Evolutionary conservation across 2,113 vertebrate species (phyloP), one percentile per base, ranked within the genome.

Genomic region (Chionomys nivalis): DNA sequence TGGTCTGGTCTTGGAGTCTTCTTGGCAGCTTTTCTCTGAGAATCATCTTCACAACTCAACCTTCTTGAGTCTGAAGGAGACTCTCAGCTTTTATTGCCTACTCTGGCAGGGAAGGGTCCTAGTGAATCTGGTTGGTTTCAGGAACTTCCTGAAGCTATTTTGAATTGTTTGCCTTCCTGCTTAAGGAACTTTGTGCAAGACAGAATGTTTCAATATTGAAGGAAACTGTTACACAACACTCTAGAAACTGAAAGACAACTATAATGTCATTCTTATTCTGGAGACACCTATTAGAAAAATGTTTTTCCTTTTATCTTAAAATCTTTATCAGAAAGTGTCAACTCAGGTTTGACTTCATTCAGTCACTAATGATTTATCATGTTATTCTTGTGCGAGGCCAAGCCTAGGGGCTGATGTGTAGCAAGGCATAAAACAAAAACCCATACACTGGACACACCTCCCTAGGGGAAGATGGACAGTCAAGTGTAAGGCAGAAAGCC

Each of bases 401-500:
- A 39, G 65, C 9, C 65, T 9, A 21, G 33, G 33, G 33, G 3
- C 8, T 33, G 21, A 36, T 10, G 2, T 44, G 12, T 16, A n/a
- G 13, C 52, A 39, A 55, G 28, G 10, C n/a, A n/a, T n/a, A n/a
- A n/a, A n/a, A n/a, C n/a, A n/a, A n/a, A n/a, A n/a, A n/a, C 49
- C 55, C 17, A 19, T 70, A 8, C 2, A 0, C 8, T 11, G 24
- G 19, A 7, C 42, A 42, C 31, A 63, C 55, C 3, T 33, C 28
- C 31, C 28, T 5, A 66, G 5, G 26, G 23, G 85, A 36, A 24
- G 65, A 39, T 31, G 63, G n/a, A 14, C 26, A 1, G 17, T 77
- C n/a, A 26, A 24, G 52, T 0, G 0, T 2, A 36, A 6, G 17
- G 14, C 47, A 33, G 63, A 49, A 52, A 36, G 61, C 8, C 0